These are phyloP conservation scores for Troides helena DNA, from an alignment of 2,888 invertebrate genomes.

Conservation along the genomic window DNA sequence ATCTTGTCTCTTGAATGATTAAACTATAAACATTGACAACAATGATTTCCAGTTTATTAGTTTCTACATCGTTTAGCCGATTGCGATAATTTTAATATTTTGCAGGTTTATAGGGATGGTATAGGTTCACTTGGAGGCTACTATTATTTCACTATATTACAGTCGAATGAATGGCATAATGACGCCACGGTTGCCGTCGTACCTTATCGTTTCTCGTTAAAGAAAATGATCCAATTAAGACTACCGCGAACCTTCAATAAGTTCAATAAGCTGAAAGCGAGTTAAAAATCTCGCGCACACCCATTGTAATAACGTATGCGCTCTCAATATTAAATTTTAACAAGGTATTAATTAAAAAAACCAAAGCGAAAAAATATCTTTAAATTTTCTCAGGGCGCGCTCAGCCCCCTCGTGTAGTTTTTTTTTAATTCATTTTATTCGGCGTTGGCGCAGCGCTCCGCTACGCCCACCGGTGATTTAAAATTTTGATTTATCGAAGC, in stretches of 20 bases:
- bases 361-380: constrained; percentile 76
- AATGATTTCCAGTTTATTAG: too few species aligned
- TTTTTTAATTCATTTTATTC: constrained; percentile 80
- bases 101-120: too few species aligned
- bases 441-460: constrained; percentile 69
- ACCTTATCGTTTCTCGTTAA: constrained; percentile 74
- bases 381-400: constrained; percentile 77
- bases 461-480: constrained; percentile 79
- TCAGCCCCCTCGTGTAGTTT: constrained; percentile 71
- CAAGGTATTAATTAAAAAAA: constrained; percentile 81
- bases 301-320: constrained; percentile 79
- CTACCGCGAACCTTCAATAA: constrained; percentile 65
- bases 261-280: constrained; percentile 63
- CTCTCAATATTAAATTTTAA: constrained; percentile 80
- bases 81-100: too few species aligned
- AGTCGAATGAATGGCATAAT: constrained; percentile 14
- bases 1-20: too few species aligned
- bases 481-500: constrained; percentile 79
- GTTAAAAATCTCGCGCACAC: constrained; percentile 75
- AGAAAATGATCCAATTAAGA: constrained; percentile 74
- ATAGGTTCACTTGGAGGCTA: too few species aligned
- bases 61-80: too few species aligned
- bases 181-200: constrained; percentile 59
- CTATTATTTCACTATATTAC: not conserved
- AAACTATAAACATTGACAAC: too few species aligned